Evolutionary conservation across 2,797 vertebrate species (phyloP).

Genomic region (Nannoperca australis): DNA sequence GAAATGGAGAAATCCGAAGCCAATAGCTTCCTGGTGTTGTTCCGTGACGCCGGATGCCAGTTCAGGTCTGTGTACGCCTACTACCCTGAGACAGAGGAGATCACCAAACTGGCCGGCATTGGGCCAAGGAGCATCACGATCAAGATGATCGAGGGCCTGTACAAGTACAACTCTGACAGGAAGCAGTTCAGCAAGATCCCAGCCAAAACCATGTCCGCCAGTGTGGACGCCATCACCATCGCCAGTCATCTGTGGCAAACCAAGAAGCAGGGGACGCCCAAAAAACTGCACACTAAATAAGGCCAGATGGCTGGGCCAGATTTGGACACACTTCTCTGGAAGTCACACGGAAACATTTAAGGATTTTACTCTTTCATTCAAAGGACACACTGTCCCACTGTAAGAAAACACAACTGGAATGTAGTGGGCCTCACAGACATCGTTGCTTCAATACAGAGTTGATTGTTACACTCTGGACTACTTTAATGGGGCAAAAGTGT

Average conservation of each 20-base stretch:
- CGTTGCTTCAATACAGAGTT: conserved; percentile 58
- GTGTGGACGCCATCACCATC: conserved; percentile 97
- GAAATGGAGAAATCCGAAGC: conserved; percentile 98
- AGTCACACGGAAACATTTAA: conserved; percentile 71
- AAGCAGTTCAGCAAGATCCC: conserved; percentile 99
- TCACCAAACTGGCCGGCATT: conserved; percentile 93
- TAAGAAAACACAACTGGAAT: conserved; percentile 91
- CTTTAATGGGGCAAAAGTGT: conserved; percentile 70
- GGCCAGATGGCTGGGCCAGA: conserved; percentile 24
- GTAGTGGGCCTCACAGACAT: conserved; percentile 72
- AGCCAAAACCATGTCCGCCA: conserved; percentile 97
- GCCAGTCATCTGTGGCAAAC: conserved; percentile 96
- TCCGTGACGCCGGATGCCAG: conserved; percentile 96
- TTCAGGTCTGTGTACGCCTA: conserved; percentile 96
- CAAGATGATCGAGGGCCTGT: conserved; percentile 97
- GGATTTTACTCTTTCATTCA: conserved; percentile 50
- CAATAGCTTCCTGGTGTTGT: conserved; percentile 97
- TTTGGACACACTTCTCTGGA: conserved; percentile 69
- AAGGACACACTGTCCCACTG: conserved; percentile 72
- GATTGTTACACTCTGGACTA: conserved; percentile 59
- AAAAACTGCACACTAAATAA: conserved; percentile 91
- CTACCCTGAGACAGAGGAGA: conserved; percentile 94
- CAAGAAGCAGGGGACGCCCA: conserved; percentile 95
- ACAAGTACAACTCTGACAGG: conserved; percentile 98
- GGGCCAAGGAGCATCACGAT: conserved; percentile 93